These are phyloP conservation scores for Acronicta psi DNA, from an alignment of 2,888 invertebrate genomes.

Conservation along the genomic window DNA sequence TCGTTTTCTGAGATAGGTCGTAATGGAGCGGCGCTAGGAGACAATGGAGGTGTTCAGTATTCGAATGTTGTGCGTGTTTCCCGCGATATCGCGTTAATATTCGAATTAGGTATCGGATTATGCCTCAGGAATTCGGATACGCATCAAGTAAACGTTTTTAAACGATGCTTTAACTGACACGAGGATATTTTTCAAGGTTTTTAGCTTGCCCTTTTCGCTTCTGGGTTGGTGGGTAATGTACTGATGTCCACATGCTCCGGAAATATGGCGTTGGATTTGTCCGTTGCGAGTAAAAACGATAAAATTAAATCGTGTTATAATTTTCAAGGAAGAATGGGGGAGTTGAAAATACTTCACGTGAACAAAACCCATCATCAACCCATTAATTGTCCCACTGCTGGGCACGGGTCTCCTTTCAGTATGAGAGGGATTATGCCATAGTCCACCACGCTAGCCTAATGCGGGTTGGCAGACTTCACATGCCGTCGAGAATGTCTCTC, in stretches of 20 bases:
- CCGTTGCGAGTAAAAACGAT: conserved; percentile 24
- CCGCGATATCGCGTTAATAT: conserved; percentile 79
- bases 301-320: not conserved
- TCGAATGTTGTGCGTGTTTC: conserved; percentile 72
- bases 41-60: conserved; percentile 77
- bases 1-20: conserved; percentile 43
- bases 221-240: conserved; percentile 33
- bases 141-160: conserved; percentile 55
- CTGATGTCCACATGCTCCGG: conserved; percentile 28
- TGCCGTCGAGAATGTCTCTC: too few relatives aligned
- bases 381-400: too few relatives aligned
- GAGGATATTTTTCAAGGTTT: conserved; percentile 26
- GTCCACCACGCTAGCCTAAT: too few relatives aligned
- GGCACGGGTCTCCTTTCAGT: too few relatives aligned
- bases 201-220: conserved; percentile 13
- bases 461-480: too few relatives aligned
- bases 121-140: conserved; percentile 60
- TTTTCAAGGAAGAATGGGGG: not conserved
- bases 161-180: conserved; percentile 56
- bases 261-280: conserved; percentile 31
- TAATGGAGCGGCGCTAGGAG: conserved; percentile 46
- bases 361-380: too few relatives aligned
- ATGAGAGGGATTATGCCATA: too few relatives aligned
- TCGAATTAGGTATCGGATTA: conserved; percentile 74
- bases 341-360: too few relatives aligned